Evolutionary conservation across 2,888 invertebrate genomes (phyloP).

Genomic region (Synergus gifuensis): DNA sequence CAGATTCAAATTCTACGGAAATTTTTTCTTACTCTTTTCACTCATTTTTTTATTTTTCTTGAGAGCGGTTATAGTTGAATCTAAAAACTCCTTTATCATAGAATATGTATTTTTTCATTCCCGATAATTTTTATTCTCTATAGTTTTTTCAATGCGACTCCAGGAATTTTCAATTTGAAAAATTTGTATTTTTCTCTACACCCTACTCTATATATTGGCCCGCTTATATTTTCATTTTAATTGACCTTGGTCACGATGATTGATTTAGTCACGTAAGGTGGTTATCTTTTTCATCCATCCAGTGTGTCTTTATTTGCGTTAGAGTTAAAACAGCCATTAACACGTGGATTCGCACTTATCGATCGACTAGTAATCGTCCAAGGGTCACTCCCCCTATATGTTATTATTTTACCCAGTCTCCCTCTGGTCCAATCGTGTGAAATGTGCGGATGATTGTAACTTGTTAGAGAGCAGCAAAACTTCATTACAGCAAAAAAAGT

Average conservation of each 20-base stretch:
- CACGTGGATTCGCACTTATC: neutral
- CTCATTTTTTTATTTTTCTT: too few species aligned
- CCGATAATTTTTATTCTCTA: too few species aligned
- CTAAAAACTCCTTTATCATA: too few species aligned
- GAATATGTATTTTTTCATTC: too few species aligned
- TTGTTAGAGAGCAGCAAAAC: neutral
- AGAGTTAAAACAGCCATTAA: neutral
- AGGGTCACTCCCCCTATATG: slow-evolving; percentile 1
- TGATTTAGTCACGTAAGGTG: neutral
- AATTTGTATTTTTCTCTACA: too few species aligned
- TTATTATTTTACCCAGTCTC: neutral
- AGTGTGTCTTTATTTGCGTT: neutral
- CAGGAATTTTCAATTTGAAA: too few species aligned
- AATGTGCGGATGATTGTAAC: neutral
- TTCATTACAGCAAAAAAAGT: neutral
- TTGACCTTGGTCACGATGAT: neutral
- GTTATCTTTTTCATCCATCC: neutral
- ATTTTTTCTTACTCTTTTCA: too few species aligned
- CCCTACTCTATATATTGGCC: neutral
- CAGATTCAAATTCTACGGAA: too few species aligned
- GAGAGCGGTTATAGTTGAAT: too few species aligned
- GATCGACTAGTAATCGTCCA: neutral
- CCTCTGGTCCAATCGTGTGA: neutral
- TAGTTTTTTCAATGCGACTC: too few species aligned
- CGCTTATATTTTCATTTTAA: neutral